Conservation (phyloP, 2,888 invertebrate genomes). For the Alloscopus bannaensis region DNA sequence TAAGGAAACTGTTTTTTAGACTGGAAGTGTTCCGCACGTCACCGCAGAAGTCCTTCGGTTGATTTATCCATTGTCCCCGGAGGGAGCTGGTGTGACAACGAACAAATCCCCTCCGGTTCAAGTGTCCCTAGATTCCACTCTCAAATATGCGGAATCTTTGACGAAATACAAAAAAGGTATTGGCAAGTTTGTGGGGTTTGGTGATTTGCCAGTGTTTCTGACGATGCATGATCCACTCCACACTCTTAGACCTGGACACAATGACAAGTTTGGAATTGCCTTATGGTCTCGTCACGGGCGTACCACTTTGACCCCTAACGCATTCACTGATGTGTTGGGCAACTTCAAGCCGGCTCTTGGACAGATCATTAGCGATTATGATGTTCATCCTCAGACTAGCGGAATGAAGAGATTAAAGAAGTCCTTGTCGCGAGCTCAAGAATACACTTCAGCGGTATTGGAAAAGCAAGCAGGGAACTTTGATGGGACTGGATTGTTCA, state of each 20-base stretch:
- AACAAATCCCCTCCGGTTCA: conserved; percentile 80
- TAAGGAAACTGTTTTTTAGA: conserved; percentile 76
- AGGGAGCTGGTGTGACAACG: not conserved
- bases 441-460: conserved; percentile 41
- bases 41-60: conserved; percentile 85
- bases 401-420: conserved; percentile 66
- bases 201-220: conserved; percentile 77
- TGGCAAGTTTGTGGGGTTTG: conserved; percentile 82
- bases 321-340: conserved; percentile 44
- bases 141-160: conserved; percentile 82
- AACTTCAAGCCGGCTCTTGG: conserved; percentile 58
- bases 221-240: conserved; percentile 85
- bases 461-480: not conserved
- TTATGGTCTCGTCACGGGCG: conserved; percentile 89
- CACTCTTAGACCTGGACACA: conserved; percentile 82
- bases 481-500: conserved; percentile 36
- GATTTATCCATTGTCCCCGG: conserved; percentile 76
- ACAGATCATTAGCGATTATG: conserved; percentile 70
- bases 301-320: conserved; percentile 80
- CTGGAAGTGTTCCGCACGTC: conserved; percentile 89
- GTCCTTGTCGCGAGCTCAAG: conserved; percentile 59
- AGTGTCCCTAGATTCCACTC: conserved; percentile 83
- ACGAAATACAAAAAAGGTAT: conserved; percentile 81
- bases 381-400: conserved; percentile 49
- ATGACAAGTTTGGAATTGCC: conserved; percentile 83